phyloP scores from a whole-genome alignment of 1,140 invertebrate genomes.

The Drosophila asahinai region DNA sequence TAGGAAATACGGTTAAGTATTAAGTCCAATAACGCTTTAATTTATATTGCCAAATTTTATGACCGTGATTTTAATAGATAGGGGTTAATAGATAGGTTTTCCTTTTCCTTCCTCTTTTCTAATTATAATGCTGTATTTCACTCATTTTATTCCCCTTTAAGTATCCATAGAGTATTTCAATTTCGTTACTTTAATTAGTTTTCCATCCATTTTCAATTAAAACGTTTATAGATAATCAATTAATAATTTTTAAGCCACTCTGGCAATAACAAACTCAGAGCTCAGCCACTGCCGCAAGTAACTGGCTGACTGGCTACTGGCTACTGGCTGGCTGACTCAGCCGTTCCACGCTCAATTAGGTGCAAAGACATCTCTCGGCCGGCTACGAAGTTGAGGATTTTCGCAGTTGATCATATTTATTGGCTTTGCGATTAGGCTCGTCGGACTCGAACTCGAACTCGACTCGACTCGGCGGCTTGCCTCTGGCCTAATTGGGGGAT shows the following conservation, averaged over 20 bases:
- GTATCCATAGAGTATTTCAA: constrained; percentile 28
- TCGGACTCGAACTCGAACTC: constrained; percentile 23
- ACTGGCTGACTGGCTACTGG: neutral
- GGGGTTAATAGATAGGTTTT: no score
- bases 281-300: constrained; percentile 13
- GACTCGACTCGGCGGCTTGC: constrained; percentile 30
- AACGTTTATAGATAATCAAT: constrained; percentile 82
- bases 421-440: constrained; percentile 58
- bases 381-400: constrained; percentile 60
- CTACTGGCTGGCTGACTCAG: constrained; percentile 58
- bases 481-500: constrained; percentile 75
- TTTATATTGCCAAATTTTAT: no score
- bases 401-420: constrained; percentile 76
- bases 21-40: no score
- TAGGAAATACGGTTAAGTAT: no score
- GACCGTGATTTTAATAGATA: no score
- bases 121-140: no score
- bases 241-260: constrained; percentile 76
- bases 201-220: constrained; percentile 67
- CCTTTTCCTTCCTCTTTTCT: no score
- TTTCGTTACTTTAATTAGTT: neutral
- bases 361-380: constrained; percentile 74
- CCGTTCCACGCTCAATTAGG: constrained; percentile 69
- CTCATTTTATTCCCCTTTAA: neutral
- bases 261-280: constrained; percentile 45